These are phyloP conservation scores for Leptarthrus brevirostris DNA, from an alignment of 2,888 invertebrate genomes.

Conservation along the genomic window DNA sequence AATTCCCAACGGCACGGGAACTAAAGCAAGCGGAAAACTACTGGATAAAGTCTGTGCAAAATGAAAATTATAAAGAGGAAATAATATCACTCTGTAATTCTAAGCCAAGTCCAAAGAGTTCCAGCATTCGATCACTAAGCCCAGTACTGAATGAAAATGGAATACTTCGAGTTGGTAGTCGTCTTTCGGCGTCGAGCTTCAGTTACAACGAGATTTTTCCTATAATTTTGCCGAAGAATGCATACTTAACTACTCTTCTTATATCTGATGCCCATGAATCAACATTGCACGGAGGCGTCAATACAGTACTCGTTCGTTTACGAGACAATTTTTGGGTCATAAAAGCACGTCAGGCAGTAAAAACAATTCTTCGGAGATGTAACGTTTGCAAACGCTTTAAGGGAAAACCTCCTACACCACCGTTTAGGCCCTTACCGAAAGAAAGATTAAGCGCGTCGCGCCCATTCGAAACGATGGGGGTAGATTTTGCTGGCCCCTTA, in stretches of 20 bases:
- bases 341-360: not conserved
- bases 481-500: not conserved
- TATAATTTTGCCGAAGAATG: not conserved
- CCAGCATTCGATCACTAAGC: not conserved
- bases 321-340: not conserved
- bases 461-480: not conserved
- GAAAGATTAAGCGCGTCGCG: not conserved
- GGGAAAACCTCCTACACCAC: no score
- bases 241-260: no score
- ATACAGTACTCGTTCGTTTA: not conserved
- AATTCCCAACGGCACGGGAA: not conserved
- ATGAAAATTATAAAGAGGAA: not conserved
- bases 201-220: not conserved
- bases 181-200: not conserved
- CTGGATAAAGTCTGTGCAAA: not conserved
- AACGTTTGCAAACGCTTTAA: not conserved
- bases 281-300: not conserved
- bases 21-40: not conserved
- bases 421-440: no score
- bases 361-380: not conserved
- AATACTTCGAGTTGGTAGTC: no score
- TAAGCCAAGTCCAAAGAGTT: not conserved
- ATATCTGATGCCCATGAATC: no score
- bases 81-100: not conserved
- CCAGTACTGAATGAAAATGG: no score